Percentiles rank a stretch among this genome's conserved stretches.
phyloP scores from a whole-genome alignment of 2,113 vertebrate species.

The Pygoscelis antarcticus region DNA sequence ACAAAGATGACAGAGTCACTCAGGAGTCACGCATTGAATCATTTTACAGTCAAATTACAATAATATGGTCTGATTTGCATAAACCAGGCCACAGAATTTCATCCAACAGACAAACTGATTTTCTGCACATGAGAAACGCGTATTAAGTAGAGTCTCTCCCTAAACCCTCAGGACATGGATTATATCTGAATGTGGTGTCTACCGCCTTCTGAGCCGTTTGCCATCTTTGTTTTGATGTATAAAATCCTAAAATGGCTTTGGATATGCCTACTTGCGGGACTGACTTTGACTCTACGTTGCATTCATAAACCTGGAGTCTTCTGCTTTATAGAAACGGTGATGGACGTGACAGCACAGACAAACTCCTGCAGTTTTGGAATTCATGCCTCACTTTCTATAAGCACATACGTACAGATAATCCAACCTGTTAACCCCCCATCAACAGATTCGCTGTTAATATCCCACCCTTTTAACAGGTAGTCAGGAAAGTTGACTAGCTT shows the following conservation, averaged over 20 bases:
- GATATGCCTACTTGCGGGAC: accelerated
- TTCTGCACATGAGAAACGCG: background rate
- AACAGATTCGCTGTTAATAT: background rate
- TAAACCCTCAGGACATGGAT: background rate
- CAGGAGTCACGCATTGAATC: background rate
- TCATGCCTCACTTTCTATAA: background rate
- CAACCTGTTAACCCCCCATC: background rate
- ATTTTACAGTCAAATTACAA: background rate
- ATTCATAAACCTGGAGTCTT: background rate
- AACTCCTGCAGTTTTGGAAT: background rate
- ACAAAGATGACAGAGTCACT: background rate
- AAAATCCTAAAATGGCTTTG: background rate
- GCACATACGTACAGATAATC: background rate
- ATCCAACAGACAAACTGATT: background rate
- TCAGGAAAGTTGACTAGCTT: background rate
- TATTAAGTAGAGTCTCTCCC: background rate
- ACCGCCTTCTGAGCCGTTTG: background rate
- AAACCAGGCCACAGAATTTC: background rate
- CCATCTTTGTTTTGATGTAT: background rate
- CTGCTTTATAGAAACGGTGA: background rate
- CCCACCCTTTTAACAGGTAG: background rate
- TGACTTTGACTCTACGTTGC: background rate
- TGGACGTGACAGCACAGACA: accelerated
- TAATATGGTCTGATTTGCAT: background rate
- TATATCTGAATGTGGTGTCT: too few species aligned